Evolutionary conservation across 2,888 invertebrate species (phyloP), one percentile per base, ranked within the genome.

Genomic region (Salticus scenicus): DNA sequence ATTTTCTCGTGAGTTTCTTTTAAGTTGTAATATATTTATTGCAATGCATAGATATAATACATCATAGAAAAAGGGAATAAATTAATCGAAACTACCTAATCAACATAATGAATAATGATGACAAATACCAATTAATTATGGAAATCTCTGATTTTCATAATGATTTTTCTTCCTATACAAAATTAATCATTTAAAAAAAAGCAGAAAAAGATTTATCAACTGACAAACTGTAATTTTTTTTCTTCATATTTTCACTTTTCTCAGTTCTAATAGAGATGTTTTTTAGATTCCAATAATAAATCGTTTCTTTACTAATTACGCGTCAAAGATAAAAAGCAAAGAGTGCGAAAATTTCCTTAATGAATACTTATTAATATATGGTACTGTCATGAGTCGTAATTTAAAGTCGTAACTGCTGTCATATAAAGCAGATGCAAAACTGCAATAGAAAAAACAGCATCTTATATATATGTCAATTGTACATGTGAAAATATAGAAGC

Each of bases 161-260:
- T 24, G 20, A 1, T 24, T 4, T 57, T 57, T 17, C 7, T 24
- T 57, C 7, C 24, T 24, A 17, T 57, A n/a, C n/a, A n/a, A n/a
- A 24, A 57, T 7, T 24, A 1, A 24, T 57, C 17, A 24, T 7
- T 57, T 57, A 37, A 7, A 5, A 57, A 24, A 24, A 24, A 57
- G 12, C 57, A 57, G 5, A 24, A 24, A 24, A 24, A 57, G 24
- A 2, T 57, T 7, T 47, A 47, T 12, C 2, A n/a, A 17, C 57
- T 57, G 57, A 57, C 57, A 57, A 57, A 57, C 57, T 57, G 57
- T 57, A 57, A 57, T 57, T 57, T 57, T 4, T 57, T 57, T 57
- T 24, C 1, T 5, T 57, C 24, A 57, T 24, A 24, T 17, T 7
- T 24, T 24, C 17, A n/a, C 12, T 5, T 24, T 57, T 57, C 24